Evolutionary conservation across 2,797 vertebrate genomes (phyloP).

Genomic region (Alfaro cultratus): DNA sequence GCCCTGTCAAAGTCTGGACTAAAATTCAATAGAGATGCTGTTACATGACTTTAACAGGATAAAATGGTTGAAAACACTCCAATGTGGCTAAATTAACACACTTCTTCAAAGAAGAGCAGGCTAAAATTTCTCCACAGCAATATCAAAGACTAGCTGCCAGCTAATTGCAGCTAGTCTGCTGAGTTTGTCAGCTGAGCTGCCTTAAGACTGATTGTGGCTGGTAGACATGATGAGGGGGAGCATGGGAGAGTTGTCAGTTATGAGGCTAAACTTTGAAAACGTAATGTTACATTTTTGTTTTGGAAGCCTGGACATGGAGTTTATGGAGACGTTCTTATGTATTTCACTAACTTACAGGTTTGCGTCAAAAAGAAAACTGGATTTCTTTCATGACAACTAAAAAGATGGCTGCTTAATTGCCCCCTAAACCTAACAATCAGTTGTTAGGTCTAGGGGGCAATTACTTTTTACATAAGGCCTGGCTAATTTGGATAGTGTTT

Average conservation of each 20-base stretch:
- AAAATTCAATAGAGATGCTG: background rate
- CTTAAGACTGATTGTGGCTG: conserved; percentile 19
- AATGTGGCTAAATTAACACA: background rate
- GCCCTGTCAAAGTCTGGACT: background rate
- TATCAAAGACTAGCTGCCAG: background rate
- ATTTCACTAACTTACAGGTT: background rate
- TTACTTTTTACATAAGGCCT: background rate
- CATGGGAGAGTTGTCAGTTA: conserved; percentile 19
- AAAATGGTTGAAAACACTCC: background rate
- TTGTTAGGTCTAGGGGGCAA: background rate
- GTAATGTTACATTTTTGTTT: background rate
- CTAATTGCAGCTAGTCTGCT: background rate
- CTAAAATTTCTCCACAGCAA: background rate
- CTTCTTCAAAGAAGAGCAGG: background rate
- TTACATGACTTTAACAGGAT: background rate
- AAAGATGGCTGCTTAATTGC: too few relatives aligned
- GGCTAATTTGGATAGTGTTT: background rate
- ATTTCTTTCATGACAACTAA: too few relatives aligned
- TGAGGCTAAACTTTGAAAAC: conserved; percentile 23
- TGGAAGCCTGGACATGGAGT: background rate
- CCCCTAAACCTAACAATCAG: background rate
- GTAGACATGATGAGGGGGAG: conserved; percentile 19
- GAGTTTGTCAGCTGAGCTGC: too few relatives aligned
- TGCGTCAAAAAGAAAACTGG: background rate
- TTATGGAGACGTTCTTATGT: background rate